These are phyloP conservation scores for Opisthocomus hoazin DNA, from an alignment of 2,113 vertebrate species.

Conservation along the genomic window DNA sequence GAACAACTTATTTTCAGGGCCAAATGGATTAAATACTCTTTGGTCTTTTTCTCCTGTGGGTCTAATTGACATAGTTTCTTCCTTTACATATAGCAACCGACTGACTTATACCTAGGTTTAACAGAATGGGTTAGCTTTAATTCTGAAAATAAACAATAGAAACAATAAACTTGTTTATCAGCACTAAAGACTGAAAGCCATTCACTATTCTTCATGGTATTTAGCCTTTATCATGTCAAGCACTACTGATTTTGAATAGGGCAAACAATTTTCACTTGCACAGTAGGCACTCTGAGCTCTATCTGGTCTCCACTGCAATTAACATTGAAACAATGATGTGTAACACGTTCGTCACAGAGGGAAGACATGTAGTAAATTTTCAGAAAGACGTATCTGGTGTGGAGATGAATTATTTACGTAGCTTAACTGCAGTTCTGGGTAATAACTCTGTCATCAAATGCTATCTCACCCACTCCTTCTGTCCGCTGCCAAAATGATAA, in stretches of 20 bases:
- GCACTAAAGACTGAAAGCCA: background rate
- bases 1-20: background rate
- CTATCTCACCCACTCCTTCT: background rate
- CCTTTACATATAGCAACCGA: background rate
- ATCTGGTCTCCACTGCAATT: background rate
- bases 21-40: background rate
- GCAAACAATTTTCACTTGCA: background rate
- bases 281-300: background rate
- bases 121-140: background rate
- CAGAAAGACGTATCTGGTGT: background rate
- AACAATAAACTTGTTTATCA: slow-evolving; percentile 3
- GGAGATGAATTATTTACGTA: background rate
- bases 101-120: background rate
- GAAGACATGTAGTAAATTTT: background rate
- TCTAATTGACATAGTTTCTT: background rate
- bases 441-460: background rate
- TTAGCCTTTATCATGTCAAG: background rate
- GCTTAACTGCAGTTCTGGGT: background rate
- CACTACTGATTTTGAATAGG: background rate
- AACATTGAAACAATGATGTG: background rate
- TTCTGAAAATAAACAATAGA: background rate
- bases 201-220: background rate
- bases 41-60: background rate
- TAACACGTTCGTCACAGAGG: background rate
- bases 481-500: background rate